Percentiles rank a stretch among this genome's conserved stretches.
Conservation (phyloP, 1,140 invertebrate species). For the Diabrotica undecimpunctata region DNA sequence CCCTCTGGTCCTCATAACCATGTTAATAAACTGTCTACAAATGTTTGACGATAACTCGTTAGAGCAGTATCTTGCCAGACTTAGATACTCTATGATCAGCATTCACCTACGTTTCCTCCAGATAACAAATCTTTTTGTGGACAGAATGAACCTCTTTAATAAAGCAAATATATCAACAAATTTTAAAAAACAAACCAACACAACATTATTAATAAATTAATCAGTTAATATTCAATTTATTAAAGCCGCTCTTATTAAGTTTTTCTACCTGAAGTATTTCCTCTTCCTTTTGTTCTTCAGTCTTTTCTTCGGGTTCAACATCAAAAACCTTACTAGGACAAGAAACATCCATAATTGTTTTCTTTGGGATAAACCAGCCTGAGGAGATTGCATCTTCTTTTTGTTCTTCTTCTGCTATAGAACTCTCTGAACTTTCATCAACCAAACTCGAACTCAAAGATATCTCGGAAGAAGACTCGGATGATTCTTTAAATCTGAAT, state of each 20-base stretch:
- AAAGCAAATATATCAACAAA: not conserved
- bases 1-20: too few species aligned
- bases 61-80: too few species aligned
- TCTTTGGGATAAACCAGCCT: not conserved
- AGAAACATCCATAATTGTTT: not conserved
- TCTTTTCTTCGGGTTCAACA: not conserved
- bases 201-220: not conserved
- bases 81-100: too few species aligned
- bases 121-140: too few species aligned
- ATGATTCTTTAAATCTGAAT: not conserved
- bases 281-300: slow-evolving; percentile 6
- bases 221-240: not conserved
- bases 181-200: not conserved
- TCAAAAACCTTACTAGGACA: slow-evolving; percentile 12
- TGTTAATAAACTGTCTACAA: too few species aligned
- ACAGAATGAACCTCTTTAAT: too few species aligned
- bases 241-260: too few species aligned
- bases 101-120: too few species aligned
- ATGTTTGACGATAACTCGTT: too few species aligned
- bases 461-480: not conserved
- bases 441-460: not conserved
- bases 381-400: not conserved
- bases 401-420: not conserved
- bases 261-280: not conserved
- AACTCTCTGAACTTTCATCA: not conserved